phyloP scores from a whole-genome alignment of 2,797 vertebrate genomes.

The Buphagus erythrorhynchus region DNA sequence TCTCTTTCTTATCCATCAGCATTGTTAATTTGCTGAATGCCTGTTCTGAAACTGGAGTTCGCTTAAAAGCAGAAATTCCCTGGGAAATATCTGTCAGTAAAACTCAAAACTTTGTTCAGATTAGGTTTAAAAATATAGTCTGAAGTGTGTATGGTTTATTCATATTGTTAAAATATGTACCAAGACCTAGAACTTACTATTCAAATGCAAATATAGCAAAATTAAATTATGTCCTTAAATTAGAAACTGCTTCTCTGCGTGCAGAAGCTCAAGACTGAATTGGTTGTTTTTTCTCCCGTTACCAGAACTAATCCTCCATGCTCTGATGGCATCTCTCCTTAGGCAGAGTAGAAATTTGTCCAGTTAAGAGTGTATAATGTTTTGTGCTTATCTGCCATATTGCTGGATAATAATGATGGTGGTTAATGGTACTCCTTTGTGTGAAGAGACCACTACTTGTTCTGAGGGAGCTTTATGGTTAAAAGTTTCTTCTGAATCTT shows the following conservation, averaged over 20 bases:
- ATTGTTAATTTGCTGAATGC: background rate
- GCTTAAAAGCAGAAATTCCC: background rate
- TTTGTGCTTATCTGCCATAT: background rate
- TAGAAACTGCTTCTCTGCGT: background rate
- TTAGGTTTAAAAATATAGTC: background rate
- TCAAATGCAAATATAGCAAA: background rate
- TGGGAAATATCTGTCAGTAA: background rate
- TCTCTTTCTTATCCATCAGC: background rate
- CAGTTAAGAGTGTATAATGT: background rate
- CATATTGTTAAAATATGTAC: background rate
- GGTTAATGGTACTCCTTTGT: background rate
- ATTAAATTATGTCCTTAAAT: background rate
- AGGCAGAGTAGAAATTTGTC: background rate
- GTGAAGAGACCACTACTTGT: fast-evolving
- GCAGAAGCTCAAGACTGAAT: background rate
- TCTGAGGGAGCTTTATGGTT: background rate
- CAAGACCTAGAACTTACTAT: background rate
- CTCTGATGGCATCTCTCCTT: background rate
- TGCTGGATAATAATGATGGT: background rate
- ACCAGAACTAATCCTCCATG: background rate
- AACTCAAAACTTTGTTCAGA: background rate
- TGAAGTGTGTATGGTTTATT: background rate
- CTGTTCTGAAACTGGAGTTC: background rate
- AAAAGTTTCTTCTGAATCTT: background rate
- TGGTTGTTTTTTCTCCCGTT: background rate